These are phyloP conservation scores for Apis florea DNA, from an alignment of 1,140 invertebrate species.

Conservation along the genomic window DNA sequence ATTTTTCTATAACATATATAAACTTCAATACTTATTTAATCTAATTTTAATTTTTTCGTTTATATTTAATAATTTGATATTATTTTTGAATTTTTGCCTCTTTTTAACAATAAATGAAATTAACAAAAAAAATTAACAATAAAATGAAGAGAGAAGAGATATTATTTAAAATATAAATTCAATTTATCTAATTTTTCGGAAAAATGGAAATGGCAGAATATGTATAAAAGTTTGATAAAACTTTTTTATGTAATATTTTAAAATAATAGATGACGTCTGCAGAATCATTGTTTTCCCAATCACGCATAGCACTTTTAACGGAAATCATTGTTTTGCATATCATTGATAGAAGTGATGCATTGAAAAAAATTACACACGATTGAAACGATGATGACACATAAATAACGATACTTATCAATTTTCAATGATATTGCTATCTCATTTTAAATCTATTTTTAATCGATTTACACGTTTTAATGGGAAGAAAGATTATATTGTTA, in stretches of 20 bases:
- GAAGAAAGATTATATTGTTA: no score
- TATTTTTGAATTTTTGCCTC: not conserved
- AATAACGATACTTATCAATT: not conserved
- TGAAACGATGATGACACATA: not conserved
- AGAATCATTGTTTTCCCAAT: slow-evolving; percentile 17
- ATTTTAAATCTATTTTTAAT: not conserved
- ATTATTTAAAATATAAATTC: not conserved
- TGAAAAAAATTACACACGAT: not conserved
- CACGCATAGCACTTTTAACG: slow-evolving; percentile 19
- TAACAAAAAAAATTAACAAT: not conserved
- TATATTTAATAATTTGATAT: not conserved
- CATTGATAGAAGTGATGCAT: not conserved
- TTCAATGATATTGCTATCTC: not conserved
- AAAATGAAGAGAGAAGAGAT: not conserved
- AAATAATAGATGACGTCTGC: not conserved
- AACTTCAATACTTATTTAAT: not conserved
- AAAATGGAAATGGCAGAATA: not conserved
- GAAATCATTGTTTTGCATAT: slow-evolving; percentile 2
- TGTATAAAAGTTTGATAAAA: not conserved
- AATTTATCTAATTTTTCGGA: not conserved
- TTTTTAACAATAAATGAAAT: not conserved
- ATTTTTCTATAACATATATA: not conserved
- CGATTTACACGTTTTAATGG: not conserved
- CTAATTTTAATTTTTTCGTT: not conserved
- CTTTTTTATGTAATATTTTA: not conserved